Evolutionary conservation across 2,113 vertebrate species (phyloP).

Genomic region (Sialia sialis): DNA sequence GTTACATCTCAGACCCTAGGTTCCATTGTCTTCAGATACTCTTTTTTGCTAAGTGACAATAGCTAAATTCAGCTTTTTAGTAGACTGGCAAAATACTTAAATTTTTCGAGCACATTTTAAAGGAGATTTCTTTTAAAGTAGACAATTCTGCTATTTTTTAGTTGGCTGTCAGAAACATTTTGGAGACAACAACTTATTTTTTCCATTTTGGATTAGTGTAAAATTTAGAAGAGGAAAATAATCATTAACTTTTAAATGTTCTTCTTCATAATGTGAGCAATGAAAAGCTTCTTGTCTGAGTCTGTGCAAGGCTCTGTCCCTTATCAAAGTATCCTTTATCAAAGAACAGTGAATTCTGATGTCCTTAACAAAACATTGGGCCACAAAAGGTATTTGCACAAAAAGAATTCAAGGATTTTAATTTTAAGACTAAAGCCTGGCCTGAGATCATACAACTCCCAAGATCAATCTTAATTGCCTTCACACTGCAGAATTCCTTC

Average conservation of each 20-base stretch:
- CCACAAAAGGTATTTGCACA: background rate
- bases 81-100: background rate
- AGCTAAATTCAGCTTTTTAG: background rate
- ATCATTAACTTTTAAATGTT: background rate
- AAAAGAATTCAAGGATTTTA: background rate
- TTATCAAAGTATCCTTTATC: background rate
- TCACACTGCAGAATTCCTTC: background rate
- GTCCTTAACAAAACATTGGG: background rate
- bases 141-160: background rate
- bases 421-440: background rate
- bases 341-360: background rate
- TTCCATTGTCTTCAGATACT: background rate
- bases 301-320: background rate
- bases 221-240: background rate
- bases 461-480: background rate
- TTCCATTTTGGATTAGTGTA: background rate
- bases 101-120: background rate
- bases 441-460: background rate
- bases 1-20: background rate
- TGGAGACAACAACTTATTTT: background rate
- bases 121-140: background rate
- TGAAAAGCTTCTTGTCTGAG: background rate
- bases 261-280: background rate
- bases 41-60: background rate
- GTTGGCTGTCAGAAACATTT: background rate